These are phyloP conservation scores for Tillus elongatus DNA, from an alignment of 2,888 invertebrate genomes.

Conservation along the genomic window DNA sequence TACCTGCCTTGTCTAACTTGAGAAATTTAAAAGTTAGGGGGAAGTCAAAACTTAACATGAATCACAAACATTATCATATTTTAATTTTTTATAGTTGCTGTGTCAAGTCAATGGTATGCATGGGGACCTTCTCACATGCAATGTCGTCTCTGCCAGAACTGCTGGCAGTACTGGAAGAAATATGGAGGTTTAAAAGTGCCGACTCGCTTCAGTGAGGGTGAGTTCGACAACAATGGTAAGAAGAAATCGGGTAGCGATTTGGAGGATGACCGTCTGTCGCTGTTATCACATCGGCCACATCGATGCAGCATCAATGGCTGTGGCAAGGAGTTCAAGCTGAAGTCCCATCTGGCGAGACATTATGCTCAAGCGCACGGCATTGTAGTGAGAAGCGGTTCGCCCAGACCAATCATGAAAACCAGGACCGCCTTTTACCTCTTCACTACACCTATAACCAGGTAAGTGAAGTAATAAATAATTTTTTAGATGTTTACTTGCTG, in stretches of 20 bases:
- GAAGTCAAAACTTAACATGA: no score
- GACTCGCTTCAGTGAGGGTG: slow-evolving; percentile 46
- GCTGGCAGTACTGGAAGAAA: slow-evolving; percentile 98
- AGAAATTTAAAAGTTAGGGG: slow-evolving; percentile 6
- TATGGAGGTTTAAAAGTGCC: slow-evolving; percentile 89
- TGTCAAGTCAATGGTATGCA: slow-evolving; percentile 87
- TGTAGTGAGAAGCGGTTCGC: slow-evolving; percentile 64
- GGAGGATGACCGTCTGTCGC: slow-evolving; percentile 46
- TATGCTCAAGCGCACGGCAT: slow-evolving; percentile 85
- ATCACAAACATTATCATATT: slow-evolving; percentile 5
- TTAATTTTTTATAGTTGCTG: slow-evolving; percentile 48
- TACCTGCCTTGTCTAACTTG: no score
- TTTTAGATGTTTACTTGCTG: no score
- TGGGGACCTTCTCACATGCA: slow-evolving; percentile 93
- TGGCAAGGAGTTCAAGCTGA: slow-evolving; percentile 92
- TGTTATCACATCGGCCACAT: slow-evolving; percentile 54
- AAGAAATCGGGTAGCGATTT: slow-evolving; percentile 41
- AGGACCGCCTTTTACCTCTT: slow-evolving; percentile 92
- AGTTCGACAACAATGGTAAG: slow-evolving; percentile 42
- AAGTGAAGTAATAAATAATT: no score
- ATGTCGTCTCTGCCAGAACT: slow-evolving; percentile 83
- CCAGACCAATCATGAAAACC: slow-evolving; percentile 94
- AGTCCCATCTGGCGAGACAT: slow-evolving; percentile 88
- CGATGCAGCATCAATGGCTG: slow-evolving; percentile 87
- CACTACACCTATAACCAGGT: slow-evolving; percentile 82